Evolutionary conservation across 2,113 vertebrate genomes (phyloP).

Genomic region (Phyllostomus discolor): DNA sequence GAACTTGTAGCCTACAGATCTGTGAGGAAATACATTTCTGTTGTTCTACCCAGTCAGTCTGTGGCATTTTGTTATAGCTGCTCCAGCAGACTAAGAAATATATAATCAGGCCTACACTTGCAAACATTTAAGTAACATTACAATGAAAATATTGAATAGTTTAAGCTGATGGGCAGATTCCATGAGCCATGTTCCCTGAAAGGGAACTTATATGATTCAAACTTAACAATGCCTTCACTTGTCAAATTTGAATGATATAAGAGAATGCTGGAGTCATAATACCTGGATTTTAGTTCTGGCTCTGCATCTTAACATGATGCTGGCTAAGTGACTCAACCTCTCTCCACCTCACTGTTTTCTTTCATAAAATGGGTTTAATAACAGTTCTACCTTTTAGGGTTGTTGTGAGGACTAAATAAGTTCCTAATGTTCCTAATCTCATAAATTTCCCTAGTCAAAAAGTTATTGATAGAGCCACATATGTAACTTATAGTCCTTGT

Average conservation of each 20-base stretch:
- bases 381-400: not conserved
- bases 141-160: not conserved
- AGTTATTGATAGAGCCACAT: not conserved
- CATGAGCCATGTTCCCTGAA: not conserved
- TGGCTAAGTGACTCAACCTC: not conserved
- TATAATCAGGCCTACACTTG: not conserved
- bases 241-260: not conserved
- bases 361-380: not conserved
- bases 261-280: not conserved
- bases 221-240: not conserved
- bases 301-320: not conserved
- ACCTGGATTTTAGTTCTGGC: not conserved
- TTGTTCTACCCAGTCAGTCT: not conserved
- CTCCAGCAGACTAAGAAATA: not conserved
- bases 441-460: not conserved
- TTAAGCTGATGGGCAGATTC: not conserved
- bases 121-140: not conserved
- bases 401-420: not conserved
- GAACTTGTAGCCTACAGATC: not conserved
- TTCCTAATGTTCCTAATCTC: not conserved
- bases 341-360: not conserved
- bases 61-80: not conserved
- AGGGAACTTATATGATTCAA: not conserved
- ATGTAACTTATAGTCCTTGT: not conserved
- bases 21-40: not conserved